Evolutionary conservation across 1,140 invertebrate species (phyloP), one percentile per base, ranked within the genome.

Genomic region (Apis laboriosa): DNA sequence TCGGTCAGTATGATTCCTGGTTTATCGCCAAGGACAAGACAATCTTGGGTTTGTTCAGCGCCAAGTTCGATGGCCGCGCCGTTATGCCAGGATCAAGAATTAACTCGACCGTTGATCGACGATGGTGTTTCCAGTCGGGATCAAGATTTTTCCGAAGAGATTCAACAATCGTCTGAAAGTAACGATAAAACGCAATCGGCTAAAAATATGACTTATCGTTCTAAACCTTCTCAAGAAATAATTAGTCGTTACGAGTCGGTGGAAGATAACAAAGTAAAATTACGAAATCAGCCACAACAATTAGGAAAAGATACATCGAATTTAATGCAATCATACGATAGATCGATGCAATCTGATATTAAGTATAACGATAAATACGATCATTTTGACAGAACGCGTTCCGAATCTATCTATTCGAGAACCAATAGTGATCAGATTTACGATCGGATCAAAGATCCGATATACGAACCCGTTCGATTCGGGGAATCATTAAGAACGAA

Each of bases 341-440:
- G n/a, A 66, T 61, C 75, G n/a, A 81, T 49, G 17, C 61, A 64
- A 4, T 34, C 74, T n/a, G 86, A 88, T 80, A 86, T 67, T 13
- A 90, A 87, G 7, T 53, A 43, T 43, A 43, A 28, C 19, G 74
- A 76, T 2, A 76, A 34, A 5, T 92, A 89, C 80, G 91, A 93
- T 68, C 51, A 87, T 11, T 90, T 92, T 63, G 88, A 91, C 28
- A 86, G 91, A 66, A 92, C 92, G 8, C 88, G 92, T 2, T 64
- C 83, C 28, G 85, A 85, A 9, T 85, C 84, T 9, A 77, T 86
- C 9, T 88, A 88, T 58, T 91, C 88, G 71, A 78, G 92, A 71
- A 78, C 86, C 2, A 92, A 92, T 51, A 93, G 90, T 72, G 94
- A 91, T 80, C 93, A 94, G 83, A 93, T 94, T 28, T 94, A 94